Percentiles rank a stretch among this genome's conserved stretches.
Evolutionary conservation across 2,888 invertebrate species (phyloP).

Genomic region (Hylaea fasciaria): DNA sequence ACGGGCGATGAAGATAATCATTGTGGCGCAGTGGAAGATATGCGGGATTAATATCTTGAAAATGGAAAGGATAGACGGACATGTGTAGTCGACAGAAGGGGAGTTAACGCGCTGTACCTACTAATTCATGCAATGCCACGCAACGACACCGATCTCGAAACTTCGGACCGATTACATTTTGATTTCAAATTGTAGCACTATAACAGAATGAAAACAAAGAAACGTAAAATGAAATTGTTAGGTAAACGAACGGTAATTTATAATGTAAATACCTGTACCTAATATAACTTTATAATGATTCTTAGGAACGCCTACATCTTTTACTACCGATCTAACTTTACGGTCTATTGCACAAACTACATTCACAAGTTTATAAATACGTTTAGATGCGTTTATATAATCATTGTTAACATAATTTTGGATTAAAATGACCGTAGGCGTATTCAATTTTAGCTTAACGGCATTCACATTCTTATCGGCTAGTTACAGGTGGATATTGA

Average conservation of each 20-base stretch:
- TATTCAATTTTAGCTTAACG: constrained; percentile 17
- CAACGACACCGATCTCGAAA: too few species aligned
- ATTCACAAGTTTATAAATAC: constrained; percentile 7
- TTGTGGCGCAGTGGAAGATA: neutral
- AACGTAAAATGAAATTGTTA: too few species aligned
- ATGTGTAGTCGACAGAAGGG: too few species aligned
- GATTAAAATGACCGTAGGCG: constrained; percentile 16
- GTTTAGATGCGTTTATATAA: too few species aligned
- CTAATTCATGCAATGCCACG: too few species aligned
- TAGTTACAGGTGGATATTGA: constrained; percentile 19
- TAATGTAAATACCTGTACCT: neutral
- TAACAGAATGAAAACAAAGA: too few species aligned
- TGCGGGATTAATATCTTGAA: neutral
- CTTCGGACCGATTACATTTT: too few species aligned
- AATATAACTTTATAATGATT: neutral
- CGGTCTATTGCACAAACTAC: constrained; percentile 4
- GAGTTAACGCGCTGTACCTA: too few species aligned
- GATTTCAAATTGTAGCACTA: too few species aligned
- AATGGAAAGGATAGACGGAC: too few species aligned
- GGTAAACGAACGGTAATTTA: neutral
- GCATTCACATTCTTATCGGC: constrained; percentile 17
- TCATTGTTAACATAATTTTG: constrained; percentile 20
- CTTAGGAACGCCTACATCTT: neutral
- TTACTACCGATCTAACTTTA: neutral
- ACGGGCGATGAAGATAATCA: neutral